phyloP scores from a whole-genome alignment of 2,888 invertebrate genomes.

The Meiosimyza decipiens region DNA sequence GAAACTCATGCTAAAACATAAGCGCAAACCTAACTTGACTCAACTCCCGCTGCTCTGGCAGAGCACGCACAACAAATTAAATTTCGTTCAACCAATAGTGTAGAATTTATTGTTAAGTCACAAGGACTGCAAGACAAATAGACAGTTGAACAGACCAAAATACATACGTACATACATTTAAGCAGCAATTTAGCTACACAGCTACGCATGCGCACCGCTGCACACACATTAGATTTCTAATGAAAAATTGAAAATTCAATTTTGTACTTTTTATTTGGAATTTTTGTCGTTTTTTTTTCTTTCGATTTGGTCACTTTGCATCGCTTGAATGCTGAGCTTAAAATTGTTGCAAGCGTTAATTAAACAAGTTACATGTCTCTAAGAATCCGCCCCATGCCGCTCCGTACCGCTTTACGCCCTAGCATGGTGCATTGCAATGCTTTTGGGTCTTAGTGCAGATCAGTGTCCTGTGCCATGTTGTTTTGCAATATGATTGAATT shows the following conservation, averaged over 20 bases:
- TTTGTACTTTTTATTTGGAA: too few relatives aligned
- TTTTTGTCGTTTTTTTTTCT: too few relatives aligned
- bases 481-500: slow-evolving; percentile 43
- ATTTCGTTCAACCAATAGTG: not conserved
- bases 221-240: too few relatives aligned
- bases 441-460: slow-evolving; percentile 32
- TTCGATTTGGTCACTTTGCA: slow-evolving; percentile 3
- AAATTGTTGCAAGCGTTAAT: slow-evolving; percentile 38
- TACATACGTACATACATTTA: too few relatives aligned
- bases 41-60: not conserved
- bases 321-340: slow-evolving; percentile 1
- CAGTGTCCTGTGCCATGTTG: slow-evolving; percentile 42
- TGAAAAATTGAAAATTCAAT: too few relatives aligned
- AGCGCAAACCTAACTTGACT: not conserved
- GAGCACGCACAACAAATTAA: not conserved
- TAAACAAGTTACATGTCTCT: slow-evolving; percentile 39
- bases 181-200: too few relatives aligned
- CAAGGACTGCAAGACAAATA: not conserved
- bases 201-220: too few relatives aligned
- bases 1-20: too few relatives aligned
- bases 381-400: slow-evolving; percentile 25
- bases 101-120: slow-evolving; percentile 2
- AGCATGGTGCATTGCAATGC: not conserved
- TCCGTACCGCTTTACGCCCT: not conserved
- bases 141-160: too few relatives aligned